A percentile compares a stretch with the other conserved stretches of the same genome.
Conservation (phyloP, 1,140 invertebrate genomes). For the Protaetia brevitarsis region DNA sequence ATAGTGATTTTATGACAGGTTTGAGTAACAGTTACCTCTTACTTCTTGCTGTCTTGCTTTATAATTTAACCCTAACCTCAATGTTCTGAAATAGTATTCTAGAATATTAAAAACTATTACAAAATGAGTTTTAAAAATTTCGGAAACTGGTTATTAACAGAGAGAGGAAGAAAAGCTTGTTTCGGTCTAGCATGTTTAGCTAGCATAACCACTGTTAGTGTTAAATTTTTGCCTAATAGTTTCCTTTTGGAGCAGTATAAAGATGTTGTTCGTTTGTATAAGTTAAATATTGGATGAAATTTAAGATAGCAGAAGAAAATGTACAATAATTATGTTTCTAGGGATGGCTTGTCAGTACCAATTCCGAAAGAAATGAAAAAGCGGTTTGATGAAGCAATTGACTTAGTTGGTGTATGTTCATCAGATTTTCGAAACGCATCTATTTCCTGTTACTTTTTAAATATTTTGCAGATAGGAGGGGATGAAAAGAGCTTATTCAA, state of each 20-base stretch:
- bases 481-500: constrained; percentile 47
- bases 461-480: constrained; percentile 47
- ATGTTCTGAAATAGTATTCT: too few species aligned
- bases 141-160: constrained; percentile 38
- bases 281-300: constrained; percentile 42
- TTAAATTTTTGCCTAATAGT: constrained; percentile 52
- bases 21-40: too few species aligned
- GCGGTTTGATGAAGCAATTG: constrained; percentile 51
- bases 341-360: constrained; percentile 49
- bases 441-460: neutral
- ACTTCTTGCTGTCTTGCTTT: too few species aligned
- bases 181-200: constrained; percentile 29
- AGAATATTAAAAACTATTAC: too few species aligned
- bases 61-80: too few species aligned
- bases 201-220: constrained; percentile 36
- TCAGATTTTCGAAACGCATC: constrained; percentile 1
- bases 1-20: too few species aligned
- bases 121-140: constrained; percentile 22
- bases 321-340: constrained; percentile 37
- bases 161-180: constrained; percentile 38
- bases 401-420: constrained; percentile 46
- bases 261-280: constrained; percentile 54
- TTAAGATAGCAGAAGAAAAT: constrained; percentile 15
- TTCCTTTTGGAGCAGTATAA: constrained; percentile 53
- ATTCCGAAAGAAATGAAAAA: constrained; percentile 46